A percentile compares a stretch with the other conserved stretches of the same genome.
phyloP scores from a whole-genome alignment of 2,888 invertebrate species.

The Acronicta alni region DNA sequence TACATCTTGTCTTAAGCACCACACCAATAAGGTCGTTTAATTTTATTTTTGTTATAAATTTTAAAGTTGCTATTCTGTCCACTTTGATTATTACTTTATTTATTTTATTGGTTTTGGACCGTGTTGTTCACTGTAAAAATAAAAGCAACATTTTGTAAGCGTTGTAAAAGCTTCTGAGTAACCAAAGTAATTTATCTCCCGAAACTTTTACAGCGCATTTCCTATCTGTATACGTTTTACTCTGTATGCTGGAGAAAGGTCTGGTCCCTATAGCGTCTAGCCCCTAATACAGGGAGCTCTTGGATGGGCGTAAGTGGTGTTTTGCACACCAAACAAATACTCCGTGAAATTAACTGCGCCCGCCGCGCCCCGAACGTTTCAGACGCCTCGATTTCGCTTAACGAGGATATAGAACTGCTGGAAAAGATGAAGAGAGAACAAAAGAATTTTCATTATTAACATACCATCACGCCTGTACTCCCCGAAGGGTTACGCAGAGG shows the following conservation, averaged over 20 bases:
- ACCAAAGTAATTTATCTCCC: constrained; percentile 30
- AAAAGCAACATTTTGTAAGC: neutral
- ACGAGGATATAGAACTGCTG: constrained; percentile 41
- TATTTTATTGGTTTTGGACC: no score
- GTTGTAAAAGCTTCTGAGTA: constrained; percentile 11
- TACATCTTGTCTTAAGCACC: no score
- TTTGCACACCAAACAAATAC: constrained; percentile 80
- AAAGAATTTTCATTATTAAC: no score
- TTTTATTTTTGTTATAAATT: no score
- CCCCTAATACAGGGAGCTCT: constrained; percentile 63
- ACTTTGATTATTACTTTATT: no score
- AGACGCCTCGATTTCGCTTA: constrained; percentile 66
- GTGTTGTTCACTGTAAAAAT: no score
- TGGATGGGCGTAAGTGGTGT: constrained; percentile 72
- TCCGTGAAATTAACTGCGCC: constrained; percentile 81
- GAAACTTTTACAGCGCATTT: constrained; percentile 43
- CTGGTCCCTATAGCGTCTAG: constrained; percentile 59
- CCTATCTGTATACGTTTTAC: constrained; percentile 45
- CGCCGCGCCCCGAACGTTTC: constrained; percentile 70
- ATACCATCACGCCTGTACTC: no score
- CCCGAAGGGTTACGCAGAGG: no score
- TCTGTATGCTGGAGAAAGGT: constrained; percentile 52
- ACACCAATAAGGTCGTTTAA: no score
- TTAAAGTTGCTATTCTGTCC: no score
- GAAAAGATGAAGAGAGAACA: no score